These are phyloP conservation scores for Hemichromis elongatus DNA, from an alignment of 2,113 vertebrate genomes.

Conservation along the genomic window DNA sequence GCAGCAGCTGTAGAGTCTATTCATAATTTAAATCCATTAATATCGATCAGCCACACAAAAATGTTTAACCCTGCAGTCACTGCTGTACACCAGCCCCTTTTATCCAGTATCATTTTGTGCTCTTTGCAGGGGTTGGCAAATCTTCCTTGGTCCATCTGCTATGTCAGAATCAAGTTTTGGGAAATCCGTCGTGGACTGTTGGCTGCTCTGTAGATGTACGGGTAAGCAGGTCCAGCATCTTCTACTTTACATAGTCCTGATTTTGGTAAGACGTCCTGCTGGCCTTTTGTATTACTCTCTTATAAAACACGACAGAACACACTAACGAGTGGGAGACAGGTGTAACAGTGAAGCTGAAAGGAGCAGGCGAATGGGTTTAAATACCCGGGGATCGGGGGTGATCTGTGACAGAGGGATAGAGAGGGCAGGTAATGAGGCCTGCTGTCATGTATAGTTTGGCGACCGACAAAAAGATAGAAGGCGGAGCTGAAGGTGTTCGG, in stretches of 20 bases:
- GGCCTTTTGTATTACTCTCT: background rate
- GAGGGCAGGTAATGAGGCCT: background rate
- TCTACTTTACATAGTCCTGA: background rate
- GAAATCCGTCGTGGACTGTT: slow-evolving; percentile 97
- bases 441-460: background rate
- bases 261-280: background rate
- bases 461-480: background rate
- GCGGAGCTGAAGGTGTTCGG: background rate
- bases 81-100: background rate
- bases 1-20: background rate
- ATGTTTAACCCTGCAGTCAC: background rate
- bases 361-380: background rate
- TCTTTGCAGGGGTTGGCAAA: slow-evolving; percentile 86
- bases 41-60: background rate
- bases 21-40: background rate
- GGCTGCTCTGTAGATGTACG: slow-evolving; percentile 96
- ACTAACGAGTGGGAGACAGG: background rate
- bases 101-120: background rate
- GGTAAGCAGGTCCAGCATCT: slow-evolving; percentile 70
- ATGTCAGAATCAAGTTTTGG: slow-evolving; percentile 93
- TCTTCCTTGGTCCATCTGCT: slow-evolving; percentile 94
- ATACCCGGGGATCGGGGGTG: background rate
- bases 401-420: background rate
- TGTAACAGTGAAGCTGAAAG: background rate
- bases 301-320: background rate